These are phyloP conservation scores for Notocelia uddmanniana DNA, from an alignment of 2,888 invertebrate genomes.

Conservation along the genomic window DNA sequence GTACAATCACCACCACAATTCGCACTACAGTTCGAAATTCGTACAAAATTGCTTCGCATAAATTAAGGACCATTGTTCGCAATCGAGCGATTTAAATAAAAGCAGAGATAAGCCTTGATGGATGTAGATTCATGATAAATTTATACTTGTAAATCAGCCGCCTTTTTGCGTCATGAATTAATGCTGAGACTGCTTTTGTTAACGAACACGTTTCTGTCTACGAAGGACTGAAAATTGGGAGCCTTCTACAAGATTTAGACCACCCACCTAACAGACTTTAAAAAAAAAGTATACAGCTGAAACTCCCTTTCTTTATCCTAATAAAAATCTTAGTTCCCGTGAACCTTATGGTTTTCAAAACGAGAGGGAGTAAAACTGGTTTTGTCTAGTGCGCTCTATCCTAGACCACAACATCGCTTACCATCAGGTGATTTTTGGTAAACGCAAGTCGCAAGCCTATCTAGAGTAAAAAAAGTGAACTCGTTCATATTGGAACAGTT, in stretches of 20 bases:
- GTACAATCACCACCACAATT: constrained; percentile 37
- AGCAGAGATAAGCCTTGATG: constrained; percentile 43
- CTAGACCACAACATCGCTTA: too few species aligned
- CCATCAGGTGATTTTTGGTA: too few species aligned
- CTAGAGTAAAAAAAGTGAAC: too few species aligned
- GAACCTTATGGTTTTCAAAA: too few species aligned
- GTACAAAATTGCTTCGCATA: constrained; percentile 40
- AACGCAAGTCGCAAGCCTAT: too few species aligned
- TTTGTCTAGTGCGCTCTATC: too few species aligned
- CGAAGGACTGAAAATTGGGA: not conserved
- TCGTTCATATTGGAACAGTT: too few species aligned
- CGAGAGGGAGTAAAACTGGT: too few species aligned
- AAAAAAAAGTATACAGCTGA: too few species aligned
- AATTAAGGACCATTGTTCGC: constrained; percentile 40
- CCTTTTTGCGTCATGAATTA: constrained; percentile 33
- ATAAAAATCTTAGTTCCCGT: too few species aligned
- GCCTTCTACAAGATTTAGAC: not conserved
- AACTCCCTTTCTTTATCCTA: too few species aligned
- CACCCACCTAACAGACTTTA: too few species aligned
- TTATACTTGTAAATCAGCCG: constrained; percentile 38
- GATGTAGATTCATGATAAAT: constrained; percentile 45
- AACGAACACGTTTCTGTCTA: not conserved
- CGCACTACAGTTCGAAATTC: constrained; percentile 33
- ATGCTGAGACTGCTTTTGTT: constrained; percentile 10
- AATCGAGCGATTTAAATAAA: constrained; percentile 43